A percentile compares a stretch with the other conserved stretches of the same genome.
Conservation (phyloP, 2,113 vertebrate species). For the Steatornis caripensis region DNA sequence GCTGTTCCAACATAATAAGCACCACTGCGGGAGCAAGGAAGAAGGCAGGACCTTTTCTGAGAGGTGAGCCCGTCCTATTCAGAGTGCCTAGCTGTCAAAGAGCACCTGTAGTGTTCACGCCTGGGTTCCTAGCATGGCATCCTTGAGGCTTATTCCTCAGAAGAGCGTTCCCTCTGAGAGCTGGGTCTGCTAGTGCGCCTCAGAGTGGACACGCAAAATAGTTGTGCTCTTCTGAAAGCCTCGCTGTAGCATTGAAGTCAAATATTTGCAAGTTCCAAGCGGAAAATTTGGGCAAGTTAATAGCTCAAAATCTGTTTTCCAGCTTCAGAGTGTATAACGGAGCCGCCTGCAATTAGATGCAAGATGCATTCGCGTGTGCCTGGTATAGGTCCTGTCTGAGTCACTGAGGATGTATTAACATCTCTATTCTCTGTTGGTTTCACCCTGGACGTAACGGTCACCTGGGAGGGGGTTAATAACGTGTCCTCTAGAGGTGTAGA, state of each 20-base stretch:
- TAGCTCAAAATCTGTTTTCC: neutral
- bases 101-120: neutral
- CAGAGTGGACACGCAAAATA: too few species aligned
- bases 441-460: neutral
- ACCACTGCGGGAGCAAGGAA: neutral
- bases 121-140: neutral
- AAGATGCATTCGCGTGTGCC: neutral
- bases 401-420: neutral
- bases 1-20: neutral
- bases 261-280: neutral
- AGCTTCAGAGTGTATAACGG: rapidly evolving
- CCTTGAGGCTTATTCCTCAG: neutral
- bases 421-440: neutral
- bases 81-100: neutral
- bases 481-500: neutral
- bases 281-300: neutral
- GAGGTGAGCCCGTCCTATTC: neutral
- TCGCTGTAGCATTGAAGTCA: neutral
- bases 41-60: neutral
- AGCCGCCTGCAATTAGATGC: neutral
- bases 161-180: neutral
- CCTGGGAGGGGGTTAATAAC: neutral
- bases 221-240: neutral
- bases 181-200: neutral
- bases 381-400: neutral